Evolutionary conservation across 2,888 invertebrate species (phyloP), one percentile per base, ranked within the genome.

Genomic region (Fragum fragum): DNA sequence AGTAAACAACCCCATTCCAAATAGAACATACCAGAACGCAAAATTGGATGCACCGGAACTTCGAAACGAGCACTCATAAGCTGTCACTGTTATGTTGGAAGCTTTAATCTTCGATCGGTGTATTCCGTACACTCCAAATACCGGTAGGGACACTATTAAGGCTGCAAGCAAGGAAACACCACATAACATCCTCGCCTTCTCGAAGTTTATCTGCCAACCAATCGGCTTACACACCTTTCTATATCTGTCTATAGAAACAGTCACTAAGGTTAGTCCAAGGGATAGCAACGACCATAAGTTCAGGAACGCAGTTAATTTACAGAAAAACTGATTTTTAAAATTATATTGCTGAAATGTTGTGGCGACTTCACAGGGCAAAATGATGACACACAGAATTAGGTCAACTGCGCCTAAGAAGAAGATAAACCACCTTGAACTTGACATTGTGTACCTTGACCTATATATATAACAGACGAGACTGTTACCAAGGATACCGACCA

Each of bases 191-290:
- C 80, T 82, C 52, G 89, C 89, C 29, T 85, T 84, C 1, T 26
- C 53, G 21, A 87, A 81, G 7, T 86, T 76, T n/a, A 92, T 90
- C 70, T 92, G 91, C 70, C 76, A 79, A 16, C 87, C 82, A 5
- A 89, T 76, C 0, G 90, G 90, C 26, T 78, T 85, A 73, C 91
- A 91, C 7, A 90, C 88, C 57, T 89, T 90, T 29, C 87, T 77
- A 73, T 88, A 91, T 11, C 91, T 82, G 61, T 88, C 88, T 9
- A 89, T 69, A 1, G 87, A 83, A n/a, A 89, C 87, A n/a, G 83
- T 76, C 0, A 89, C 68, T 5, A 89, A 68, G 11, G 86, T 85
- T 2, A 81, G 74, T 21, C 78, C 85, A 14, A 87, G 73, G 0
- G 85, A 69, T 1, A 89, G 29, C 23, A 84, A 69, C 1, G 84